Conservation (phyloP, 2,797 vertebrate genomes). For the Danio jaintianensis region DNA sequence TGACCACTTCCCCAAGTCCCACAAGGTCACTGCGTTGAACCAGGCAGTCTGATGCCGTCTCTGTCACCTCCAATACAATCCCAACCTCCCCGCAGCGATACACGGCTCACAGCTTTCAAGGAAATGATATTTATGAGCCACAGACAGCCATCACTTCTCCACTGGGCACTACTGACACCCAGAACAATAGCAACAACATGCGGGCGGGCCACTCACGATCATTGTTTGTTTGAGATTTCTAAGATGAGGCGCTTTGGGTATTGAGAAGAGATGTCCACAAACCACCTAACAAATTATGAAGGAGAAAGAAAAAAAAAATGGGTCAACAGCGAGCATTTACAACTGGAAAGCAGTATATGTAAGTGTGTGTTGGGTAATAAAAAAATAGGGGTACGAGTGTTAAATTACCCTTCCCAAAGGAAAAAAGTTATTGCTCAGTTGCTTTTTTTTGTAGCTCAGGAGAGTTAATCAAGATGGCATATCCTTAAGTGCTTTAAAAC, state of each 20-base stretch:
- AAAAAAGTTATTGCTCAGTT: not conserved
- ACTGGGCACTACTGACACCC: conserved; percentile 36
- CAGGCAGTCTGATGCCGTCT: conserved; percentile 16
- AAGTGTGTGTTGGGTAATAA: not conserved
- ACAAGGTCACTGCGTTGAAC: conserved; percentile 54
- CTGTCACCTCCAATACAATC: conserved; percentile 51
- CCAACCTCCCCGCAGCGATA: conserved; percentile 31
- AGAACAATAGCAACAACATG: conserved; percentile 26
- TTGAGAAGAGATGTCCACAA: conserved; percentile 22
- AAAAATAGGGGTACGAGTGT: not conserved
- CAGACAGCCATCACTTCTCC: conserved; percentile 49
- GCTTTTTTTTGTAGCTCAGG: not conserved
- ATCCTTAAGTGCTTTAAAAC: not conserved
- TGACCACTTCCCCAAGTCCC: conserved; percentile 44
- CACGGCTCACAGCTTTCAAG: conserved; percentile 47
- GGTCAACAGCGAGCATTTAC: not conserved
- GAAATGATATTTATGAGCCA: conserved; percentile 60
- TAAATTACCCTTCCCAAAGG: not conserved
- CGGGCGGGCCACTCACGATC: not conserved
- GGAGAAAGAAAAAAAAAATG: conserved; percentile 9
- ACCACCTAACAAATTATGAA: conserved; percentile 31
- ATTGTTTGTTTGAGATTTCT: conserved; percentile 46
- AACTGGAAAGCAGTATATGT: not conserved
- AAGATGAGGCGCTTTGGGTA: conserved; percentile 9
- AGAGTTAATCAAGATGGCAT: not conserved